Percentiles rank a stretch among this genome's conserved stretches.
These are phyloP conservation scores for Lycocorax pyrrhopterus DNA, from an alignment of 2,113 vertebrate species.

Conservation along the genomic window DNA sequence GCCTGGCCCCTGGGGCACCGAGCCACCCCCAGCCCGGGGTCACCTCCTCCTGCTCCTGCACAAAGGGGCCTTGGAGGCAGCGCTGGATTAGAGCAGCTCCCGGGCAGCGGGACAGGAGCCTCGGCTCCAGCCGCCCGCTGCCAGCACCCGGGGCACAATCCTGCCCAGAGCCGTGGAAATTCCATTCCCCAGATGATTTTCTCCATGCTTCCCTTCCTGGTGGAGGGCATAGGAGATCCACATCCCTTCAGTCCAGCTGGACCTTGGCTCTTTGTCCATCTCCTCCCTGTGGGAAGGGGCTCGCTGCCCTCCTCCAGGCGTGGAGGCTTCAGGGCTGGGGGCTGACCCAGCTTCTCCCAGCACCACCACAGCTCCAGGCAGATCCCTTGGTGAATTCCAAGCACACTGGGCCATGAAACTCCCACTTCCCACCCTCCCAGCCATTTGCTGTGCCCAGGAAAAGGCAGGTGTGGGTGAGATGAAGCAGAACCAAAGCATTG, in stretches of 20 bases:
- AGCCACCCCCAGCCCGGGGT: background rate
- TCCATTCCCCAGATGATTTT: background rate
- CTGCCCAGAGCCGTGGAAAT: background rate
- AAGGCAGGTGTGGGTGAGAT: background rate
- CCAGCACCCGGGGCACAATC: background rate
- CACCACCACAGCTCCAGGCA: rapidly evolving
- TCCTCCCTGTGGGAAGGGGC: background rate
- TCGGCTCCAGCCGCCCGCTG: too few species aligned
- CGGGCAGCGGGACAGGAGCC: background rate
- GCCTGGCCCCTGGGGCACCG: background rate
- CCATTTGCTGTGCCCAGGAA: background rate
- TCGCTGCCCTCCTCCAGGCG: background rate
- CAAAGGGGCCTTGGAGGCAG: background rate
- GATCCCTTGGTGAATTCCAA: rapidly evolving
- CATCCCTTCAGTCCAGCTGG: background rate
- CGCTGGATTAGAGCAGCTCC: background rate
- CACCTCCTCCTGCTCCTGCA: background rate
- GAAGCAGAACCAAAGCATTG: background rate
- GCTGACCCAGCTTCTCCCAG: background rate
- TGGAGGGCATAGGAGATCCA: background rate
- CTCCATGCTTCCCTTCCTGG: rapidly evolving
- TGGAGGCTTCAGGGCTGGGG: background rate
- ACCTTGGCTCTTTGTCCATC: background rate
- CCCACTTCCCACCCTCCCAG: background rate
- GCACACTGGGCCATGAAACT: rapidly evolving